A percentile compares a stretch with the other conserved stretches of the same genome.
Evolutionary conservation across 2,888 invertebrate genomes (phyloP).

Genomic region (Melangyna quadrimaculata): DNA sequence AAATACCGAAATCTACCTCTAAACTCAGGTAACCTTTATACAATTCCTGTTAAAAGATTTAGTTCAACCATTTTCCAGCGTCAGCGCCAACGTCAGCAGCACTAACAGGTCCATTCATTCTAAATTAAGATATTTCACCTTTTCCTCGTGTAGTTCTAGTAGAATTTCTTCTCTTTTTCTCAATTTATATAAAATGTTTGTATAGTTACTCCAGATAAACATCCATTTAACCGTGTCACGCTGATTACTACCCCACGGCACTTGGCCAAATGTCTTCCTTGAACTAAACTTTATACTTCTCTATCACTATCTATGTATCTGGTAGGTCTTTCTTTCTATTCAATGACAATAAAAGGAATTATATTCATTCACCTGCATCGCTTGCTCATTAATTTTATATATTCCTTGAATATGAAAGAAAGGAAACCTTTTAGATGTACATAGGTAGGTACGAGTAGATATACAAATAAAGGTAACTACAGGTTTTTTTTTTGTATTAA

Average conservation of each 20-base stretch:
- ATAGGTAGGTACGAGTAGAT: not conserved
- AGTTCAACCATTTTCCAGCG: constrained; percentile 24
- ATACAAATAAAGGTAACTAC: not conserved
- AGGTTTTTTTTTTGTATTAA: not conserved
- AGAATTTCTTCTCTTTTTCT: not conserved
- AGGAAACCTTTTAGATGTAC: constrained; percentile 3
- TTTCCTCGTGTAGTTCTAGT: not conserved
- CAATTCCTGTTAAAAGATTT: constrained; percentile 7
- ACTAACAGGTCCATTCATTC: constrained; percentile 14
- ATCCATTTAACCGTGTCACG: constrained; percentile 58
- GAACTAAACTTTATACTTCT: not conserved
- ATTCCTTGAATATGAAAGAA: constrained; percentile 16
- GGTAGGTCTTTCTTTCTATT: too few species aligned
- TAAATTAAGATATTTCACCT: constrained; percentile 10
- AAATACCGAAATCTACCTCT: not conserved
- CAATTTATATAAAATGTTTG: not conserved
- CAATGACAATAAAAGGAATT: not conserved
- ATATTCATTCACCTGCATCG: constrained; percentile 37
- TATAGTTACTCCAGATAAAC: constrained; percentile 34
- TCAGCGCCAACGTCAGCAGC: not conserved
- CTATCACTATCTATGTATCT: not conserved
- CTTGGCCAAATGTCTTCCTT: constrained; percentile 55
- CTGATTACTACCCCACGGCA: constrained; percentile 63
- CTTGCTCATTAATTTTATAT: constrained; percentile 66
- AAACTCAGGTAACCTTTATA: not conserved